phyloP scores from a whole-genome alignment of 2,797 vertebrate species.

The Malurus splendens region DNA sequence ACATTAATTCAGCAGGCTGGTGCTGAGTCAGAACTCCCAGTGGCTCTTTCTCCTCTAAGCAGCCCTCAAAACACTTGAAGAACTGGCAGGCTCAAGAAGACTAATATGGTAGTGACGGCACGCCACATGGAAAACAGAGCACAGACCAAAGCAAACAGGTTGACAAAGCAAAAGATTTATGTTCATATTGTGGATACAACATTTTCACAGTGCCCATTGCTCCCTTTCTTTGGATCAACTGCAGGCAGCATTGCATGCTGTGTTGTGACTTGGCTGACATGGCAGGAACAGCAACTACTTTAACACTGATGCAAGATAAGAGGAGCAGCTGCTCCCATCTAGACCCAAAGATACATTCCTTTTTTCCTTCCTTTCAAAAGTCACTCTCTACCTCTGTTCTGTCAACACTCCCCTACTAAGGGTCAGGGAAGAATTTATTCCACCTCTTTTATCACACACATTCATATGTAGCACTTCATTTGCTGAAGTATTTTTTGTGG shows the following conservation, averaged over 20 bases:
- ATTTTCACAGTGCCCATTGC: neutral
- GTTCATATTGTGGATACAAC: neutral
- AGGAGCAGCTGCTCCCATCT: slow-evolving; percentile 24
- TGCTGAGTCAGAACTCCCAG: neutral
- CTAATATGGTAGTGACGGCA: slow-evolving; percentile 40
- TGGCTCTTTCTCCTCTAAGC: neutral
- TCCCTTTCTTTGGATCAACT: neutral
- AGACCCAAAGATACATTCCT: slow-evolving; percentile 21
- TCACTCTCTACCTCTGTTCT: slow-evolving; percentile 48
- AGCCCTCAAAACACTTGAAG: neutral
- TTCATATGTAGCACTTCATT: slow-evolving; percentile 65
- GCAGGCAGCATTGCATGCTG: neutral
- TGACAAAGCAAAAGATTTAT: slow-evolving; percentile 57
- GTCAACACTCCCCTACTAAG: slow-evolving; percentile 52
- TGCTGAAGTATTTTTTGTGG: slow-evolving; percentile 34
- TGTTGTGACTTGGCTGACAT: slow-evolving; percentile 38
- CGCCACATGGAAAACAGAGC: slow-evolving; percentile 62
- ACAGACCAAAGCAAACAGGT: slow-evolving; percentile 72
- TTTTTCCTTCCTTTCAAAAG: slow-evolving; percentile 32
- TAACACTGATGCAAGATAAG: slow-evolving; percentile 51
- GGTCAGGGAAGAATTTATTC: slow-evolving; percentile 43
- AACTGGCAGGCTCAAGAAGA: neutral
- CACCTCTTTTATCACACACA: slow-evolving; percentile 57
- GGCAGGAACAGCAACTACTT: slow-evolving; percentile 40
- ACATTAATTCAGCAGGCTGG: neutral